Base-by-base conservation (phyloP, 2,797 vertebrate species). In the Perodicticus potto region DNA sequence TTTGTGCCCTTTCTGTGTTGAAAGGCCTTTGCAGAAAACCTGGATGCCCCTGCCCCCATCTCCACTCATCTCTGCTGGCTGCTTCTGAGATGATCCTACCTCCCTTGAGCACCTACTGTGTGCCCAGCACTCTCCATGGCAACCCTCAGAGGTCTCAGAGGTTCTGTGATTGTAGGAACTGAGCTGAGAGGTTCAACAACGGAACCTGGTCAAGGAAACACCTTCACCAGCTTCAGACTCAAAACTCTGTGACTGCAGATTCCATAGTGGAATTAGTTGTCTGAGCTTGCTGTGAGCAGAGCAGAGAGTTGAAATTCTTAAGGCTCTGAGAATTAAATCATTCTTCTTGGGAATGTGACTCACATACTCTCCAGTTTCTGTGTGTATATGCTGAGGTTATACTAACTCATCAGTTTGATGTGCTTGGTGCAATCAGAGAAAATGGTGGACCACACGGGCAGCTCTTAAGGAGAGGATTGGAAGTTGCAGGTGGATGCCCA, bases 301-400 rank as follows among this genome's bases (percentile, higher is more conserved):
- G 76, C 59, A 77, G 12, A 49, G 55, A 43, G 95, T n/a, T 78
- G 96, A 95, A 93, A 89, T 3, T 19, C 43, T 49, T 43, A 25
- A 89, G 80, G 81, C 91, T 91, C 94, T 86, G 87, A 6, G 22
- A 77, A 67, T 92, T n/a, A 65, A 43, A 57, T 70, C 43, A 0
- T 4, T 53, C 55, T 85, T 72, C 78, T 92, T n/a, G 92, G 32
- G 88, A 95, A 73, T 2, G 10, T 37, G 70, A 84, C 93, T 16
- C n/a, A 22, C 27, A 45, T 22, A 45, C 72, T 61, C 40, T 96
- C 72, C 94, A 77, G 78, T 77, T 86, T 95, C 97, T 97, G 59
- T 76, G 98, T 98, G 98, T 97, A 98, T 98, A 98, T 98, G 98
- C 96, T 96, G 98, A 97, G 89, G 53, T 93, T 97, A 27, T 37